phyloP scores from a whole-genome alignment of 2,113 vertebrate genomes.

The Nothoprocta perdicaria region DNA sequence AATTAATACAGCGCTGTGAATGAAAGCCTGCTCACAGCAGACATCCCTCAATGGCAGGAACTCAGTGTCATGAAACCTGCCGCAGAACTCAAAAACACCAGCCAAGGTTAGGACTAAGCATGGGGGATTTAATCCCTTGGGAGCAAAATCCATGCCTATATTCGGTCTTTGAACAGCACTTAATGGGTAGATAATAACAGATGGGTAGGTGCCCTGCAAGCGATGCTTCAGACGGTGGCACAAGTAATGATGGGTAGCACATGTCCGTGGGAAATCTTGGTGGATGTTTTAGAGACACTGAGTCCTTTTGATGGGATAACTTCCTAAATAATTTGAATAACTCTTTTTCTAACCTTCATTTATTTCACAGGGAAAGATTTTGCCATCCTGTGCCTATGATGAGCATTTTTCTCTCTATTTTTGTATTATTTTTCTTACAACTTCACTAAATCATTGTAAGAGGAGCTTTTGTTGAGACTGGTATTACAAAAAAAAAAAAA shows the following conservation, averaged over 20 bases:
- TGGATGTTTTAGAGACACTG: neutral
- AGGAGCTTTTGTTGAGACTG: neutral
- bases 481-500: neutral
- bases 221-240: rapidly evolving
- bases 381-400: neutral
- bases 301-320: neutral
- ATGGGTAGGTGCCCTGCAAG: neutral
- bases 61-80: neutral
- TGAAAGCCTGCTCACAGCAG: conserved; percentile 9
- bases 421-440: neutral
- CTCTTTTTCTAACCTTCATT: neutral
- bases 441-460: neutral
- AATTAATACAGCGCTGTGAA: conserved; percentile 40
- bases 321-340: neutral
- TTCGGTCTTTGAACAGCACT: neutral
- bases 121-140: neutral
- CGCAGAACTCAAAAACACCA: neutral
- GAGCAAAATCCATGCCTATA: neutral
- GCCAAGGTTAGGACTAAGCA: neutral
- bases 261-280: rapidly evolving
- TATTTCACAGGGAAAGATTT: neutral
- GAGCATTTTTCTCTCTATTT: neutral
- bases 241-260: rapidly evolving
- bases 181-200: neutral
- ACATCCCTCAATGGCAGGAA: neutral